Conservation (phyloP, 2,888 invertebrate species). For the Monochamus alternatus region DNA sequence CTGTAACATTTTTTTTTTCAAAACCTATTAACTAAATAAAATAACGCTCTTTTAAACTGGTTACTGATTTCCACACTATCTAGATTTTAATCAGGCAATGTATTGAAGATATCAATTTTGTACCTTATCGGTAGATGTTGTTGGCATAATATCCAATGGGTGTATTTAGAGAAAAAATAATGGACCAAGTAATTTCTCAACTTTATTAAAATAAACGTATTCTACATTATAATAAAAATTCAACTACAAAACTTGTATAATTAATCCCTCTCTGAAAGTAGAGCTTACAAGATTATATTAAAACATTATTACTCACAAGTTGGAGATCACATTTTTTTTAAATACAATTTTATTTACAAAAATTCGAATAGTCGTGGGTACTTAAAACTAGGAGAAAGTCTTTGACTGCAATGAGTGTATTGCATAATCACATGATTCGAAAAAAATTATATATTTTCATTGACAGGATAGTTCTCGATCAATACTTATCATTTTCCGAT, state of each 20-base stretch:
- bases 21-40: too few species aligned
- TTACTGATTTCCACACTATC: too few species aligned
- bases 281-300: slow-evolving; percentile 13
- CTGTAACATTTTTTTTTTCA: too few species aligned
- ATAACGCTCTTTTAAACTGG: too few species aligned
- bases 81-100: too few species aligned
- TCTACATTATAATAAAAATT: slow-evolving; percentile 30
- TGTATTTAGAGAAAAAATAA: not conserved
- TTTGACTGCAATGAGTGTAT: slow-evolving; percentile 10
- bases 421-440: slow-evolving; percentile 5
- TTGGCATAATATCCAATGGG: too few species aligned
- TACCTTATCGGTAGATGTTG: too few species aligned
- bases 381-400: slow-evolving; percentile 16
- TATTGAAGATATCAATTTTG: too few species aligned
- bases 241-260: slow-evolving; percentile 8
- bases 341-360: slow-evolving; percentile 24
- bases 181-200: not conserved
- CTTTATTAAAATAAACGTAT: slow-evolving; percentile 23
- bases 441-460: too few species aligned
- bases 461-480: too few species aligned
- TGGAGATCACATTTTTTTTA: slow-evolving; percentile 25
- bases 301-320: slow-evolving; percentile 17
- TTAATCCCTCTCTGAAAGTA: slow-evolving; percentile 1
- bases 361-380: not conserved
- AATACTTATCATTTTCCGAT: too few species aligned